A percentile compares a stretch with the other conserved stretches of the same genome.
Evolutionary conservation across 1,140 invertebrate genomes (phyloP).

Genomic region (Chrysopa pallens): DNA sequence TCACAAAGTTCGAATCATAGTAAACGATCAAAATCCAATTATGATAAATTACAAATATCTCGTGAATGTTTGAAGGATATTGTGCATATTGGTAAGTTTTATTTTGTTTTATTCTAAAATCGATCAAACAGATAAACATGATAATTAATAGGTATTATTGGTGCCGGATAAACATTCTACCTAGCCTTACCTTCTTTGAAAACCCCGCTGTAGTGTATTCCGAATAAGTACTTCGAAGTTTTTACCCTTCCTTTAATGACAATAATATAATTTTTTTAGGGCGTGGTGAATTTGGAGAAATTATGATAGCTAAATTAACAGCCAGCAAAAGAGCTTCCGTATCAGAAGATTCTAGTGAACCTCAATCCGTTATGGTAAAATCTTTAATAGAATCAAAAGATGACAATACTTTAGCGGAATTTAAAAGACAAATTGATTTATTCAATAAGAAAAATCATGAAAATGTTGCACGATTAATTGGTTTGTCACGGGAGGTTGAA

Average conservation of each 20-base stretch:
- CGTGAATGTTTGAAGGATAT: slow-evolving; percentile 57
- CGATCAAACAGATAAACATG: too few species aligned
- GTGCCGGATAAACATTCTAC: too few species aligned
- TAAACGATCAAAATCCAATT: slow-evolving; percentile 51
- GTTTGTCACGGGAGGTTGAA: slow-evolving; percentile 64
- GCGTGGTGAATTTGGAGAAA: slow-evolving; percentile 79
- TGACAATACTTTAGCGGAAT: slow-evolving; percentile 58
- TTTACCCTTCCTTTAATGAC: background rate
- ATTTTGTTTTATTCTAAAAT: background rate
- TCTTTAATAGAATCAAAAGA: slow-evolving; percentile 56
- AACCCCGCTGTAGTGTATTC: too few species aligned
- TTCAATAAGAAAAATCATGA: slow-evolving; percentile 63
- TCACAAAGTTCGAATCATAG: slow-evolving; percentile 50
- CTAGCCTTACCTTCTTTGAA: too few species aligned
- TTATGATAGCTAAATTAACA: slow-evolving; percentile 54
- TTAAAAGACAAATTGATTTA: slow-evolving; percentile 72
- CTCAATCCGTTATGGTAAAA: slow-evolving; percentile 46
- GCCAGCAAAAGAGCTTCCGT: slow-evolving; percentile 17
- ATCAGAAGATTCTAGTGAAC: slow-evolving; percentile 17
- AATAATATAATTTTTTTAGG: slow-evolving; percentile 25
- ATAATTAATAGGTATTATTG: too few species aligned
- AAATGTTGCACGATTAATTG: slow-evolving; percentile 59
- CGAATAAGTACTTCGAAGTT: too few species aligned
- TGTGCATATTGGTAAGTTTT: slow-evolving; percentile 46
- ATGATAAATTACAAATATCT: slow-evolving; percentile 57